Base-by-base conservation (phyloP, 1,140 invertebrate species). In the Eumeta japonica region DNA sequence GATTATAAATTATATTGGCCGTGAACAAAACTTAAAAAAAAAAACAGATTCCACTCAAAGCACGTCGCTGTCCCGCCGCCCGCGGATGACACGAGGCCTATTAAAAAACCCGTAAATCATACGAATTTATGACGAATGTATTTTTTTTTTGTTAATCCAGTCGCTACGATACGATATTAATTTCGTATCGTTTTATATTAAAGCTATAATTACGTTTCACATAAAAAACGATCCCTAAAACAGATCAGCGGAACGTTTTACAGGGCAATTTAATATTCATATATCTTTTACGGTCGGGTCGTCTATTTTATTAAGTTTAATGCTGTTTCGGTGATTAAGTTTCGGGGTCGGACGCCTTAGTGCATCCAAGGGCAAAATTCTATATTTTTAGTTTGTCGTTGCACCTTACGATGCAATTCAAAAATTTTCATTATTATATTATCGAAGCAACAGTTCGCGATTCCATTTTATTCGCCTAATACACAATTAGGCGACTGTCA, bases 41-140 rank as follows among this genome's bases (percentile, higher is more conserved):
- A n/a, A n/a, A n/a, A n/a, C n/a, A n/a, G n/a, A n/a, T n/a, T n/a
- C n/a, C n/a, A n/a, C n/a, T n/a, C n/a, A n/a, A n/a, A n/a, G n/a
- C n/a, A n/a, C n/a, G n/a, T n/a, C n/a, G n/a, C n/a, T n/a, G n/a
- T 37, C 28, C 24, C 35, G 20, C 20, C 20, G 14, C 13, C 10
- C 35, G 24, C 20, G 16, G 10, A 29, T 37, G 17, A 37, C 35
- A 5, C 13, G 10, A 62, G 50, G 40, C 38, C 52, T 52, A 58
- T 71, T 60, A 62, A 63, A 61, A 39, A 39, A 13, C 24, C 33
- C 55, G 62, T 73, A 73, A 73, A 73, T 73, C 44, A 62, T 53
- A 39, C 31, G 53, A 65, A 64, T 70, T 68, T 70, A 66, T 61
- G 64, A 55, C 53, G 55, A 61, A 57, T 55, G 50, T 55, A 52